A percentile compares a stretch with the other conserved stretches of the same genome.
phyloP scores from a whole-genome alignment of 2,113 vertebrate genomes.

The Pluvialis apricaria region DNA sequence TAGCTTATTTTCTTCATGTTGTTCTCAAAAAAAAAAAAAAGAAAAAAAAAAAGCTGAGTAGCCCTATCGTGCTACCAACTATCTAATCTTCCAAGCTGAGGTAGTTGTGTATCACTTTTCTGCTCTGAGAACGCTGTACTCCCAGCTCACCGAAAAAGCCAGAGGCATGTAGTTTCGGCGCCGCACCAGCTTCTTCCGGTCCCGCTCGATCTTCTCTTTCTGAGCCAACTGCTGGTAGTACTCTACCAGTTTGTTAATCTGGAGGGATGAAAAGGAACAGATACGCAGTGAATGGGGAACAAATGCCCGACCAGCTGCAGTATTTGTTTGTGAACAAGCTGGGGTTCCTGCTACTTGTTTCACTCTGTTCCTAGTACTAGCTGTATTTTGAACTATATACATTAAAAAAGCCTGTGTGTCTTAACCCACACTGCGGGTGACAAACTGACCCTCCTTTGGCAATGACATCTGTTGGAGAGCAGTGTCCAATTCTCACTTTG shows the following conservation, averaged over 20 bases:
- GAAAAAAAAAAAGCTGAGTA: not conserved
- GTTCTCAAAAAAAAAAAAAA: not conserved
- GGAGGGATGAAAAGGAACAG: conserved; percentile 9
- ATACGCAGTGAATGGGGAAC: not conserved
- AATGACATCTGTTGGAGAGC: not conserved
- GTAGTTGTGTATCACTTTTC: not conserved
- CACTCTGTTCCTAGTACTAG: not conserved
- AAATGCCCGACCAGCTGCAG: not conserved
- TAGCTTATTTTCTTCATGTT: not conserved
- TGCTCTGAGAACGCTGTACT: not conserved
- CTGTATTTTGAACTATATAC: not conserved
- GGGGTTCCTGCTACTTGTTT: not conserved
- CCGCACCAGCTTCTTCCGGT: conserved; percentile 93
- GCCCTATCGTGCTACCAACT: not conserved
- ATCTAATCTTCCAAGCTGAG: not conserved
- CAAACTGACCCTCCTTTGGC: not conserved
- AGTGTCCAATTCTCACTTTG: not conserved
- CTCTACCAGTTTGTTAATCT: conserved; percentile 97
- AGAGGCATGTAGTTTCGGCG: conserved; percentile 93
- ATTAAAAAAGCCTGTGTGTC: not conserved
- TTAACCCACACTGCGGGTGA: not conserved
- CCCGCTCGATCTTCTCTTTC: conserved; percentile 94
- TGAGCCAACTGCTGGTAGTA: conserved; percentile 98
- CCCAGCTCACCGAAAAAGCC: conserved; percentile 89
- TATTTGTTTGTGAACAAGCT: not conserved